A percentile compares a stretch with the other conserved stretches of the same genome.
Evolutionary conservation across 2,113 vertebrate species (phyloP).

Genomic region (Stictonetta naevosa): DNA sequence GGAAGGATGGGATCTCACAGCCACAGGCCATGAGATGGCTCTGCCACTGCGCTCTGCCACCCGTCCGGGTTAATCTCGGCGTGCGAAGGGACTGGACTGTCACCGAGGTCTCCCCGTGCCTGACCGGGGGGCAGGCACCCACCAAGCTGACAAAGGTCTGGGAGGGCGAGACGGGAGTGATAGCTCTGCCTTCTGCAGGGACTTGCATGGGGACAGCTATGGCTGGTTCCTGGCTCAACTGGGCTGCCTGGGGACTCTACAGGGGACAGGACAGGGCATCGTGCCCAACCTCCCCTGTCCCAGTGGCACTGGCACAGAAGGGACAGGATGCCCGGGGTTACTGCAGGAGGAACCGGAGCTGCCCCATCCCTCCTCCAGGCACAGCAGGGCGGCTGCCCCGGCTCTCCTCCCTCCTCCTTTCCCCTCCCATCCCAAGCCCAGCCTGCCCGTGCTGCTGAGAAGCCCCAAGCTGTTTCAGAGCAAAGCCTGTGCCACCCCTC

Average conservation of each 20-base stretch:
- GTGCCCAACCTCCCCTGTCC: too few relatives aligned
- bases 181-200: background rate
- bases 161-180: too few relatives aligned
- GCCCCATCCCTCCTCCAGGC: background rate
- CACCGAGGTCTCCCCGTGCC: rapidly evolving
- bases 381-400: background rate
- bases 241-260: too few relatives aligned
- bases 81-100: background rate
- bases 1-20: background rate
- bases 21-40: background rate
- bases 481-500: background rate
- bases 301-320: too few relatives aligned
- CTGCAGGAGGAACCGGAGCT: background rate
- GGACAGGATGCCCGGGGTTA: background rate
- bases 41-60: background rate
- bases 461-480: background rate
- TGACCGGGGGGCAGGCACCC: too few relatives aligned
- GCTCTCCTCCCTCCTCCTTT: background rate
- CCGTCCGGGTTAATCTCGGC: background rate
- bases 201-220: background rate
- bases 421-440: background rate
- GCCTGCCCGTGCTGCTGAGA: background rate
- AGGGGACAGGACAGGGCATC: too few relatives aligned
- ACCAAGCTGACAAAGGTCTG: too few relatives aligned
- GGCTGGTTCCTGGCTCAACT: background rate